A percentile compares a stretch with the other conserved stretches of the same genome.
phyloP scores from a whole-genome alignment of 2,113 vertebrate genomes.

The Lamprotornis superbus region DNA sequence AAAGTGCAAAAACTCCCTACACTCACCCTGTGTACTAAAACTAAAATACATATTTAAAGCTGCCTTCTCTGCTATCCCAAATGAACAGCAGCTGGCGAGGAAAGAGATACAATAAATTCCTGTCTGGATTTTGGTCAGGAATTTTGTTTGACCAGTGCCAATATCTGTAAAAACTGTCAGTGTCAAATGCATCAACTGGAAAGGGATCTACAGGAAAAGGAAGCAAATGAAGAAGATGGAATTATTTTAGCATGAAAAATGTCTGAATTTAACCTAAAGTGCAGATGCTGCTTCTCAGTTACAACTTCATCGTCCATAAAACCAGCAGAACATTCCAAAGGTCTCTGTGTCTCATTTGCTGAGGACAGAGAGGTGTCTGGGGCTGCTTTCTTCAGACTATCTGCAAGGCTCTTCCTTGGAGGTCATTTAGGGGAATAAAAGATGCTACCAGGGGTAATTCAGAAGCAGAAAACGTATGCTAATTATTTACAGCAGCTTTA shows the following conservation, averaged over 20 bases:
- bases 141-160: not conserved
- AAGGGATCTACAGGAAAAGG: not conserved
- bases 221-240: not conserved
- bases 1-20: not conserved
- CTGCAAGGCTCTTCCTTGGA: not conserved
- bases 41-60: not conserved
- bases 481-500: not conserved
- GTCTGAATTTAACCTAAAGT: not conserved
- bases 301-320: not conserved
- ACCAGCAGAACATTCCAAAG: not conserved
- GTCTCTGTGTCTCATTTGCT: not conserved
- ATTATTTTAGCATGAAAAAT: conserved; percentile 9
- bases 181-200: not conserved
- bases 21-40: not conserved
- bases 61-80: not conserved
- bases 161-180: not conserved
- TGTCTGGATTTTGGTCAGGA: not conserved
- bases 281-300: not conserved
- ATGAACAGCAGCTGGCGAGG: not conserved
- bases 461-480: not conserved
- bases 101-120: not conserved
- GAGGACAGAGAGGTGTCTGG: not conserved
- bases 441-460: not conserved
- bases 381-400: not conserved
- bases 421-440: not conserved